Evolutionary conservation across 2,113 vertebrate genomes (phyloP), one percentile per base, ranked within the genome.

Genomic region (Limnothrissa miodon): DNA sequence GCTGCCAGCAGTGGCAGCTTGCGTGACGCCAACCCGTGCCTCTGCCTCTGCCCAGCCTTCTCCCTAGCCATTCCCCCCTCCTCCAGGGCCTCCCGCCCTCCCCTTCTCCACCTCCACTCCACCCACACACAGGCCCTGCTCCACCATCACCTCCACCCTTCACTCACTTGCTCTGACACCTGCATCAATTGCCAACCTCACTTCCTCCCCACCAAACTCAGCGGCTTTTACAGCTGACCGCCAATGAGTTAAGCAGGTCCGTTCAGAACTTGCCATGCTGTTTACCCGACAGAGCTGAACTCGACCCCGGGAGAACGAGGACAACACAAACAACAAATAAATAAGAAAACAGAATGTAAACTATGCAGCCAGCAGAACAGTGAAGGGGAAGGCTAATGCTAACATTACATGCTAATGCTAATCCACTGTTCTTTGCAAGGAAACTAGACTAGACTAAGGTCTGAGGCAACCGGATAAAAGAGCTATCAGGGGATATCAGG

Each of bases 21-120:
- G 42, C 46, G 33, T 84, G 48, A 78, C 48, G 46, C 44, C 81
- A 42, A 36, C 70, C 84, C 53, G 62, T 66, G 78, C 78, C 74
- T 78, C 23, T 66, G 78, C 78, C 74, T 78, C 23, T 39, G 42
- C 42, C 82, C n/a, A 39, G 83, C 86, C 84, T 83, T 87, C 82
- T 33, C 39, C 53, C 15, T 78, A 80, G 79, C 39, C 45, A 36
- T 79, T 79, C 39, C 79, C 82, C 4, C 51, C 17, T 21, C 13
- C 10, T 78, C 25, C 46, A 62, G 78, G 17, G 48, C 83, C 45
- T 82, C 56, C 78, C 83, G 39, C 66, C 78, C 74, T 78, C 33
- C 74, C 70, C 78, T 45, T 59, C 42, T 78, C 59, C 59, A 78
- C 84, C 51, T 56, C 79, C 80, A 85, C 5, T 21, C 51, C 51